Percentiles rank a stretch among this genome's conserved stretches.
Evolutionary conservation across 2,888 invertebrate species (phyloP).

Genomic region (Dasysyrphus tricinctus): DNA sequence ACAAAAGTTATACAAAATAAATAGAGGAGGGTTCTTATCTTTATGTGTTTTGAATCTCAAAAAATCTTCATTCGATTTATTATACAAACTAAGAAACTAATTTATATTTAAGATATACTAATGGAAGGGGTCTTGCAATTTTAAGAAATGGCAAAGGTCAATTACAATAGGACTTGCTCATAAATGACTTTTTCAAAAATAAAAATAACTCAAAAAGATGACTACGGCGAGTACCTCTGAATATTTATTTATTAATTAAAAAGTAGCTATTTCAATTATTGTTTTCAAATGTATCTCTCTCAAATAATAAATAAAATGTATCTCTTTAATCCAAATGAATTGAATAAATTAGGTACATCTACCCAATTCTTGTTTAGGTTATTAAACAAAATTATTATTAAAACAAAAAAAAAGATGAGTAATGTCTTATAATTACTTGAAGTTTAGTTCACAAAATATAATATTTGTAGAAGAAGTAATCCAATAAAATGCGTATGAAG

Average conservation of each 20-base stretch:
- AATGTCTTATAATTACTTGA: conserved; percentile 38
- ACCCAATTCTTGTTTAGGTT: neutral
- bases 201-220: neutral
- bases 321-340: conserved; percentile 2
- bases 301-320: conserved; percentile 43
- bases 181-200: neutral
- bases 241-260: neutral
- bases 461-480: conserved; percentile 27
- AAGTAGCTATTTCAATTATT: neutral
- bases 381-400: neutral
- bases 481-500: conserved; percentile 48
- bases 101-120: too few relatives aligned
- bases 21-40: neutral
- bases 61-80: too few relatives aligned
- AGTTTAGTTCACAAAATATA: conserved; percentile 6
- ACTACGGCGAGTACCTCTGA: neutral
- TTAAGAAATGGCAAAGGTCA: neutral
- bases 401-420: neutral
- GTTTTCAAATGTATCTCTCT: conserved; percentile 20
- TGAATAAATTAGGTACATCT: neutral
- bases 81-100: too few relatives aligned
- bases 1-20: neutral
- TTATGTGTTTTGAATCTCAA: neutral
- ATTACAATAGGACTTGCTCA: neutral
- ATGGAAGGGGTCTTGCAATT: neutral